These are phyloP conservation scores for Busseola fusca DNA, from an alignment of 2,888 invertebrate species.

Conservation along the genomic window DNA sequence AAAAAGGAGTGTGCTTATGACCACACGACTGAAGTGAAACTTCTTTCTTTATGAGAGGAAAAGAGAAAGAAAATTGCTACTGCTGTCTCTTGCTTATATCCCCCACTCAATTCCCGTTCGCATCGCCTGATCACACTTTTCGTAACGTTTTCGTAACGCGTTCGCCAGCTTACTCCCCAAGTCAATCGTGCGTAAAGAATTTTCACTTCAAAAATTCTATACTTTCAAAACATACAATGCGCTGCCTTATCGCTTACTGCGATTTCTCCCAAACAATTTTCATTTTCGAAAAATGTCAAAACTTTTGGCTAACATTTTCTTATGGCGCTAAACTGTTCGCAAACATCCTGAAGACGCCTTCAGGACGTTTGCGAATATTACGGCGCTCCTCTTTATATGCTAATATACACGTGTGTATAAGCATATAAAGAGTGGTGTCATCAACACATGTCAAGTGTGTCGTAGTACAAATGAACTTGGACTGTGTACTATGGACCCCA, in stretches of 20 bases:
- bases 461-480: conserved; percentile 32
- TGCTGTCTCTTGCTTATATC: too few relatives aligned
- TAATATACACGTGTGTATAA: conserved; percentile 9
- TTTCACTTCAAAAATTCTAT: background rate
- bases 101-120: too few relatives aligned
- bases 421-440: conserved; percentile 44
- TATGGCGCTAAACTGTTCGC: background rate
- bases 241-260: background rate
- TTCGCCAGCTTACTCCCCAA: too few relatives aligned
- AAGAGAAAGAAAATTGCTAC: too few relatives aligned
- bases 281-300: background rate
- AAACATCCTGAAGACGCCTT: background rate
- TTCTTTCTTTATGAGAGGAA: too few relatives aligned
- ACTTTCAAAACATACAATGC: background rate
- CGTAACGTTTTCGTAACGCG: too few relatives aligned
- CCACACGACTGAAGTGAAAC: too few relatives aligned
- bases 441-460: conserved; percentile 39
- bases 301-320: background rate
- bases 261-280: background rate
- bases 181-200: too few relatives aligned
- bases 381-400: too few relatives aligned
- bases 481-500: conserved; percentile 54
- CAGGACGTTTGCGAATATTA: too few relatives aligned
- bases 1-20: too few relatives aligned
- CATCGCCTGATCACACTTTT: too few relatives aligned